A percentile compares a stretch with the other conserved stretches of the same genome.
Evolutionary conservation across 1,140 invertebrate species (phyloP).

Genomic region (Helicoverpa zea): DNA sequence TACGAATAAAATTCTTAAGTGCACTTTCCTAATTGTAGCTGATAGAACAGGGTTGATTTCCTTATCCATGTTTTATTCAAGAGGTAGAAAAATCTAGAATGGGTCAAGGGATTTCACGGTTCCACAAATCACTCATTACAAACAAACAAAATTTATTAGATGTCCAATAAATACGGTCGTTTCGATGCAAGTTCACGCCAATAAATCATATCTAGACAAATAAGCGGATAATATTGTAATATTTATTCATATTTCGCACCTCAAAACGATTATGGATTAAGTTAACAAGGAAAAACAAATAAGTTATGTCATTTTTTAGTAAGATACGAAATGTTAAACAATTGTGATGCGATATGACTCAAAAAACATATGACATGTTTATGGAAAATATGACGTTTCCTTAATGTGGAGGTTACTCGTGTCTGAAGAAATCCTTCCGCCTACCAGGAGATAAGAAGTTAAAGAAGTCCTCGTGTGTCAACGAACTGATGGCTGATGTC

Average conservation of each 20-base stretch:
- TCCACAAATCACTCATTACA: no score
- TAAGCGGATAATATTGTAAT: not conserved
- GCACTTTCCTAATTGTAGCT: no score
- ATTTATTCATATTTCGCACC: constrained; percentile 22
- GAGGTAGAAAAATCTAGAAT: no score
- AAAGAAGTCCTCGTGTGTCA: constrained; percentile 30
- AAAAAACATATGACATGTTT: constrained; percentile 14
- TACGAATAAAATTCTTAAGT: no score
- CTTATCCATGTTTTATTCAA: no score
- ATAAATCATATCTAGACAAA: no score
- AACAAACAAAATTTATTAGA: no score
- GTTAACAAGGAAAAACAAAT: constrained; percentile 5
- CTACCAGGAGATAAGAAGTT: constrained; percentile 19
- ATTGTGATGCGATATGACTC: constrained; percentile 7
- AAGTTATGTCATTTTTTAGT: constrained; percentile 11
- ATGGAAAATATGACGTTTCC: constrained; percentile 34
- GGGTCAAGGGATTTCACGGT: no score
- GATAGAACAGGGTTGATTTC: no score
- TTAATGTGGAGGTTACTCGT: constrained; percentile 41
- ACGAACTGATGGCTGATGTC: constrained; percentile 27
- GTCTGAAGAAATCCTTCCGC: constrained; percentile 42
- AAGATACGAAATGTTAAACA: constrained; percentile 17
- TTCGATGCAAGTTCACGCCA: no score
- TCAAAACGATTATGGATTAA: not conserved
- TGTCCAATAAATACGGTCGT: no score